These are phyloP conservation scores for Sebastes trivittatus DNA, from an alignment of 2,797 vertebrate species.

Conservation along the genomic window DNA sequence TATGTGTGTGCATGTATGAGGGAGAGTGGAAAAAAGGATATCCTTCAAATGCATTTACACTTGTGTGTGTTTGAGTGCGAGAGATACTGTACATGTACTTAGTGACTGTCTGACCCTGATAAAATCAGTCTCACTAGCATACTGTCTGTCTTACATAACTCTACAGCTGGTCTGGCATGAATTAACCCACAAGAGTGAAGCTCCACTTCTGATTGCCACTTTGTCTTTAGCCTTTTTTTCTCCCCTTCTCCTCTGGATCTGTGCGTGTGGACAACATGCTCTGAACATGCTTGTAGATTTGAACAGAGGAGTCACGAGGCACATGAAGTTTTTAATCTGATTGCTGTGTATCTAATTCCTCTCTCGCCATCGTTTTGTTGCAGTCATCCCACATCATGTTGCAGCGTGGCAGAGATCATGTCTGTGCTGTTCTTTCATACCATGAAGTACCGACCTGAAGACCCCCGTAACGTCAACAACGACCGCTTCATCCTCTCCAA, in stretches of 20 bases:
- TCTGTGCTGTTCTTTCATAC: slow-evolving; percentile 93
- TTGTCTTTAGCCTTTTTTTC: not conserved
- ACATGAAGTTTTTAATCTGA: not conserved
- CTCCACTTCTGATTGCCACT: not conserved
- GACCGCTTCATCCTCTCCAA: slow-evolving; percentile 96
- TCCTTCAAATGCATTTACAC: not conserved
- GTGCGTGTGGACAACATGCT: not conserved
- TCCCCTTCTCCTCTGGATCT: not conserved
- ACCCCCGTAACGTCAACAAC: slow-evolving; percentile 90
- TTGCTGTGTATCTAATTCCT: slow-evolving; percentile 42
- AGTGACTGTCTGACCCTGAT: slow-evolving; percentile 6
- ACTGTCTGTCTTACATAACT: slow-evolving; percentile 16
- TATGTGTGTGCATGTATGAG: not conserved
- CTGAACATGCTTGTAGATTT: not conserved
- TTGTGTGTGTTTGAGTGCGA: not conserved
- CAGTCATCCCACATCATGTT: slow-evolving; percentile 96
- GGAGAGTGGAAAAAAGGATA: not conserved
- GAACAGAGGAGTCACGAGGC: not conserved
- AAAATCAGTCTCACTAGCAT: not conserved
- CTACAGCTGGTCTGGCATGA: slow-evolving; percentile 12
- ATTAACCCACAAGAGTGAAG: slow-evolving; percentile 23
- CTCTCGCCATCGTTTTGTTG: slow-evolving; percentile 43
- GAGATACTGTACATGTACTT: not conserved
- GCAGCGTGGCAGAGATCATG: slow-evolving; percentile 95
- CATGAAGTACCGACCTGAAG: slow-evolving; percentile 93